Base-by-base conservation (phyloP, 2,888 invertebrate species). In the Synergus itoensis region DNA sequence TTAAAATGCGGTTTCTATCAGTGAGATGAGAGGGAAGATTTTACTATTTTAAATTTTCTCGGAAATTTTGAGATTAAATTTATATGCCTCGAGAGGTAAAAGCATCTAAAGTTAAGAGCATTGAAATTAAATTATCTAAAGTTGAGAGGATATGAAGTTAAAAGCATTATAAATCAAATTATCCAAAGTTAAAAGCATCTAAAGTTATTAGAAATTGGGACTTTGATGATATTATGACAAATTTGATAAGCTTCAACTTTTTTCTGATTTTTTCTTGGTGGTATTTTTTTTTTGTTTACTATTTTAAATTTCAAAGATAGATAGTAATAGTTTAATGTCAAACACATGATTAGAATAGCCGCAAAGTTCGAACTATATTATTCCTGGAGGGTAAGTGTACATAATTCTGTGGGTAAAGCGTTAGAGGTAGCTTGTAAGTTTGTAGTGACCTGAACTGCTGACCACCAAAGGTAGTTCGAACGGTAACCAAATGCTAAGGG, bases 391-490 rank as follows among this genome's bases (percentile, higher is more conserved):
- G 73, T n/a, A 69, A 53, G 53, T 73, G 36, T 73, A 73, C 73
- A 73, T 73, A 73, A 73, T 73, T 73, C 36, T 53, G 73, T 73
- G 73, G 53, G 53, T 36, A 9, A 53, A 73, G 73, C 73, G 28
- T 53, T 73, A 60, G 73, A 9, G 48, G 48, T n/a, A 36, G 53
- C 73, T 73, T 73, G 36, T 48, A 73, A 73, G 73, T 73, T 73
- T 12, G 73, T 48, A 73, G n/a, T 73, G 73, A 73, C 53, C 53
- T 45, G 73, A 53, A 53, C 48, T 73, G 48, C 36, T 73, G 69
- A 69, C 69, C 69, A 69, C 69, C 69, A 69, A 69, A 69, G 45
- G 43, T 45, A 16, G 69, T 69, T 69, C 69, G 69, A 69, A 69
- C 69, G 14, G 21, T 45, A 69, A 69, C 69, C 73, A 40, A 73